These are phyloP conservation scores for Sarcophaga bullata DNA, from an alignment of 1,140 invertebrate genomes.

Conservation along the genomic window DNA sequence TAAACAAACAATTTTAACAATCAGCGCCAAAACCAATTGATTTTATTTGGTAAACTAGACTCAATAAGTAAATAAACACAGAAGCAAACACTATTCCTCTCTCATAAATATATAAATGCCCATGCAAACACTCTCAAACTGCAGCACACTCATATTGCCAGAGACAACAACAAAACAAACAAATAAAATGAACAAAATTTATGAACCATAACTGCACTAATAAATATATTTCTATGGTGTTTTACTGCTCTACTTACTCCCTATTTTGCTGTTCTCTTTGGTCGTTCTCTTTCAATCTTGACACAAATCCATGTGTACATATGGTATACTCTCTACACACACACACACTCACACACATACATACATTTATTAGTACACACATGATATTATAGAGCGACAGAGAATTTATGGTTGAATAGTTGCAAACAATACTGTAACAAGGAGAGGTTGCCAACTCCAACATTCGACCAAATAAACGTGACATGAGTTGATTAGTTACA, in stretches of 20 bases:
- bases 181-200: background rate
- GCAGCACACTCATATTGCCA: too few species aligned
- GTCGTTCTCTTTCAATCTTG: too few species aligned
- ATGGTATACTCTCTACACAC: background rate
- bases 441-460: background rate
- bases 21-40: background rate
- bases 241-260: background rate
- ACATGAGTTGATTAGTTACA: constrained; percentile 9
- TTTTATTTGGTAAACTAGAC: background rate
- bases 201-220: constrained; percentile 3
- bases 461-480: background rate
- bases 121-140: too few species aligned
- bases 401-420: background rate
- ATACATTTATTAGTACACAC: background rate
- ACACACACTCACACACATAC: background rate
- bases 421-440: background rate
- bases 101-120: background rate
- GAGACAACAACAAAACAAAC: background rate
- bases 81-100: too few species aligned
- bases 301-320: too few species aligned
- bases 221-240: background rate
- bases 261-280: too few species aligned
- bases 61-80: background rate
- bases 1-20: background rate
- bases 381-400: background rate